Evolutionary conservation across 2,797 vertebrate genomes (phyloP).

Genomic region (Moxostoma hubbsi): DNA sequence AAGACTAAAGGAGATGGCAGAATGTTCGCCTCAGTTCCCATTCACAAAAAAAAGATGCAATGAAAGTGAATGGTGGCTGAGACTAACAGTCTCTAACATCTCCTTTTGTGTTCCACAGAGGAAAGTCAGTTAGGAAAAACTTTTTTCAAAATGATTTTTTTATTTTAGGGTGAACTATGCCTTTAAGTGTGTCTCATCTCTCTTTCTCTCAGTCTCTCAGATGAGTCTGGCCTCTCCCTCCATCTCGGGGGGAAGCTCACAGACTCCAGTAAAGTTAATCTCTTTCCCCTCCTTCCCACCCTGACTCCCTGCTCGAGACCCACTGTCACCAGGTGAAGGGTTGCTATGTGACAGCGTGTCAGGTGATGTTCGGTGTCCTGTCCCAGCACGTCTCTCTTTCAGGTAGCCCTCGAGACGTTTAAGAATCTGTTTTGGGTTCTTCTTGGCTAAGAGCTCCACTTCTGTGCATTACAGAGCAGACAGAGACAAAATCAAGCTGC

Average conservation of each 20-base stretch:
- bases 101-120: too few relatives aligned
- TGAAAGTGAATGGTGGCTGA: too few relatives aligned
- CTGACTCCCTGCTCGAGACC: slow-evolving; percentile 59
- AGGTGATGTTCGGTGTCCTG: slow-evolving; percentile 68
- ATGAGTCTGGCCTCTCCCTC: slow-evolving; percentile 81
- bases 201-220: slow-evolving; percentile 64
- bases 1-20: too few relatives aligned
- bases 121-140: too few relatives aligned
- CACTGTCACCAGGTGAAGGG: slow-evolving; percentile 64
- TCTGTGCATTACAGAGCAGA: slow-evolving; percentile 75
- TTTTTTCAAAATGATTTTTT: too few relatives aligned
- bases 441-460: slow-evolving; percentile 90
- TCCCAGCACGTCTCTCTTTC: slow-evolving; percentile 69
- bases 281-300: slow-evolving; percentile 74
- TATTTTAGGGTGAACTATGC: too few relatives aligned
- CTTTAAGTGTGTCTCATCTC: slow-evolving; percentile 48
- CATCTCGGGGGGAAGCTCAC: slow-evolving; percentile 81
- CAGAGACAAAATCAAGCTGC: slow-evolving; percentile 41
- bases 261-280: slow-evolving; percentile 85
- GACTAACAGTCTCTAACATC: too few relatives aligned
- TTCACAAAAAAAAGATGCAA: too few relatives aligned
- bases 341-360: slow-evolving; percentile 66
- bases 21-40: too few relatives aligned
- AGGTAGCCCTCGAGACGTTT: slow-evolving; percentile 86
- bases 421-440: slow-evolving; percentile 91